Evolutionary conservation across 2,888 invertebrate species (phyloP).

Genomic region (Tenthredo notha): DNA sequence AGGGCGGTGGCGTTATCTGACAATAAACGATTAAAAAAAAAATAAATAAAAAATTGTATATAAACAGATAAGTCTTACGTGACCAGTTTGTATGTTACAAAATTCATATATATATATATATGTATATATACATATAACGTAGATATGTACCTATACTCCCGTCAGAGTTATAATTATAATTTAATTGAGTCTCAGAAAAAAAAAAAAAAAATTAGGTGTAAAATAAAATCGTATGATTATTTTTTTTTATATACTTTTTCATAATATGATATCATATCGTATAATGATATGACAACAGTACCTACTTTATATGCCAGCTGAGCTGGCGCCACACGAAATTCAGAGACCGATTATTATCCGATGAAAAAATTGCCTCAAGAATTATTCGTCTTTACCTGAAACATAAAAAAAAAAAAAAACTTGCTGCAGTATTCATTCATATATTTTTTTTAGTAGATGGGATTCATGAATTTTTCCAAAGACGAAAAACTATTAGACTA

Average conservation of each 20-base stretch:
- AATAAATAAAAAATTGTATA: neutral
- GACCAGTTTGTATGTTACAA: conserved; percentile 35
- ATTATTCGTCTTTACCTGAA: neutral
- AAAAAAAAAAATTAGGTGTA: too few relatives aligned
- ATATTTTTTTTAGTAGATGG: neutral
- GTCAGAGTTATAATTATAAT: neutral
- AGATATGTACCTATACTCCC: neutral
- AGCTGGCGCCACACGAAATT: neutral
- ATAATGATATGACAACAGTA: too few relatives aligned
- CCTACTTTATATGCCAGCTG: neutral
- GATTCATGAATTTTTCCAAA: too few relatives aligned
- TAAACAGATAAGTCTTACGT: conserved; percentile 47
- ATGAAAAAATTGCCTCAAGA: neutral
- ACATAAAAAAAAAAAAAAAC: neutral
- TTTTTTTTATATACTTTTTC: neutral
- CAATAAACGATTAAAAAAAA: neutral
- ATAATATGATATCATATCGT: neutral
- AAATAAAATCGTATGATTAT: neutral
- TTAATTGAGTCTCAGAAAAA: too few relatives aligned
- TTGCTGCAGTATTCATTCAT: neutral
- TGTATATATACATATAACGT: neutral
- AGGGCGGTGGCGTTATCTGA: neutral
- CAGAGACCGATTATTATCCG: neutral
- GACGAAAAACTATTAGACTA: too few relatives aligned
- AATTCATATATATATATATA: conserved; percentile 42